phyloP scores from a whole-genome alignment of 2,888 invertebrate genomes.

The Tridacna gigas region DNA sequence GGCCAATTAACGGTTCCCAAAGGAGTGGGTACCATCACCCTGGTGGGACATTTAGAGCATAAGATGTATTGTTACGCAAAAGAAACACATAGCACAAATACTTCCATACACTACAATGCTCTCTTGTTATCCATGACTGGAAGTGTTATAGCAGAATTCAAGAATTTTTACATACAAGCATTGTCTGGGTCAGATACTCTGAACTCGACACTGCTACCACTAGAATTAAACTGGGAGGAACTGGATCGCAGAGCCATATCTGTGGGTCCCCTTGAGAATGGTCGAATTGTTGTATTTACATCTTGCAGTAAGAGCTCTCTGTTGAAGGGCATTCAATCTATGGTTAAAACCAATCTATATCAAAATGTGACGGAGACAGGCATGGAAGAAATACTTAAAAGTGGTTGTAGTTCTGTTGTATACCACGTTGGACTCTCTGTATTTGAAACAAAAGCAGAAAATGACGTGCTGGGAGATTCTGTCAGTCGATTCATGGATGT shows the following conservation, averaged over 20 bases:
- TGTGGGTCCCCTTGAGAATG: not conserved
- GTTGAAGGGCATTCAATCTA: not conserved
- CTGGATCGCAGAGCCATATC: not conserved
- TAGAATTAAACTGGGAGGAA: not conserved
- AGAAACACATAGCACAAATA: conserved; percentile 45
- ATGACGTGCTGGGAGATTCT: not conserved
- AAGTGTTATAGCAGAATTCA: conserved; percentile 62
- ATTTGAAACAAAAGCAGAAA: not conserved
- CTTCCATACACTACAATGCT: conserved; percentile 54
- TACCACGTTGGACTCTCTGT: not conserved
- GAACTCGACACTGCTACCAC: not conserved
- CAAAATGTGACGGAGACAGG: not conserved
- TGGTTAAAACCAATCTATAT: not conserved
- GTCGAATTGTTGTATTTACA: not conserved
- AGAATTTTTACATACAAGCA: conserved; percentile 37
- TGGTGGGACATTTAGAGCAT: conserved; percentile 43
- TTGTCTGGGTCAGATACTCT: not conserved
- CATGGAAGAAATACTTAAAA: not conserved
- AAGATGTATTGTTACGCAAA: conserved; percentile 62
- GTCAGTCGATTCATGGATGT: not conserved
- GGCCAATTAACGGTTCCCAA: conserved; percentile 50
- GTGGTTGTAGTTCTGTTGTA: not conserved
- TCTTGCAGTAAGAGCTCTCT: not conserved
- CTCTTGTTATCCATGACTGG: conserved; percentile 61
- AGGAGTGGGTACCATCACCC: conserved; percentile 40